phyloP scores from a whole-genome alignment of 2,888 invertebrate species.

The Drosophila maculinotata region DNA sequence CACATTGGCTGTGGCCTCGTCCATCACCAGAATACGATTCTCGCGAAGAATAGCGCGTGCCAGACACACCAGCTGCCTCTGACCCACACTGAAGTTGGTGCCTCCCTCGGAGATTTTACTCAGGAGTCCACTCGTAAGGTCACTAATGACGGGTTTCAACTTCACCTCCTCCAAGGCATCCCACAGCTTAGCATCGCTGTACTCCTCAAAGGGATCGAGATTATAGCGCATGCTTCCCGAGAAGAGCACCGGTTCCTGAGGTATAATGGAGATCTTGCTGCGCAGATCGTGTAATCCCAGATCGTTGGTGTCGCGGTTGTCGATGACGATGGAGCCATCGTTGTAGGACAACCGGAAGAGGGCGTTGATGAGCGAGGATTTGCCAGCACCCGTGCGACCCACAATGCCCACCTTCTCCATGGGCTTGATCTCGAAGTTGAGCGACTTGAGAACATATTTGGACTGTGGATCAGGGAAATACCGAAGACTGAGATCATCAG shows the following conservation, averaged over 20 bases:
- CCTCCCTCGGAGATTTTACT: conserved; percentile 91
- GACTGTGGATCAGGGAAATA: conserved; percentile 88
- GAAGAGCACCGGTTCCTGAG: conserved; percentile 94
- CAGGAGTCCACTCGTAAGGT: conserved; percentile 88
- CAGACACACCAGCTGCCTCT: conserved; percentile 94
- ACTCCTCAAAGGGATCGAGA: conserved; percentile 94
- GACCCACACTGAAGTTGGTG: conserved; percentile 95
- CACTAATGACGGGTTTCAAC: conserved; percentile 89
- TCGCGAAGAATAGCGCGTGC: conserved; percentile 95
- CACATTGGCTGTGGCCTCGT: conserved; percentile 97
- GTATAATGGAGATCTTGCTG: conserved; percentile 92
- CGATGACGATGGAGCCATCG: conserved; percentile 92
- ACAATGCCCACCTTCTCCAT: conserved; percentile 90
- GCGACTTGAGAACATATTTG: conserved; percentile 90
- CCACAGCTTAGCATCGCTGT: conserved; percentile 93
- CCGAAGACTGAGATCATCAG: conserved; percentile 89
- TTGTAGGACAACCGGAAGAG: conserved; percentile 92
- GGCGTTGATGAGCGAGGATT: conserved; percentile 89
- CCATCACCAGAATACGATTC: conserved; percentile 93
- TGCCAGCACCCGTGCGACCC: conserved; percentile 91
- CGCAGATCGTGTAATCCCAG: conserved; percentile 91
- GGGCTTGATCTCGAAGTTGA: conserved; percentile 88
- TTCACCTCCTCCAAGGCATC: conserved; percentile 91
- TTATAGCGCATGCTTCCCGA: conserved; percentile 95
- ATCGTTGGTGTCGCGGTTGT: conserved; percentile 89